Percentiles rank a stretch among this genome's conserved stretches.
Conservation (phyloP, 2,888 invertebrate genomes). For the Stomorhina lunata region DNA sequence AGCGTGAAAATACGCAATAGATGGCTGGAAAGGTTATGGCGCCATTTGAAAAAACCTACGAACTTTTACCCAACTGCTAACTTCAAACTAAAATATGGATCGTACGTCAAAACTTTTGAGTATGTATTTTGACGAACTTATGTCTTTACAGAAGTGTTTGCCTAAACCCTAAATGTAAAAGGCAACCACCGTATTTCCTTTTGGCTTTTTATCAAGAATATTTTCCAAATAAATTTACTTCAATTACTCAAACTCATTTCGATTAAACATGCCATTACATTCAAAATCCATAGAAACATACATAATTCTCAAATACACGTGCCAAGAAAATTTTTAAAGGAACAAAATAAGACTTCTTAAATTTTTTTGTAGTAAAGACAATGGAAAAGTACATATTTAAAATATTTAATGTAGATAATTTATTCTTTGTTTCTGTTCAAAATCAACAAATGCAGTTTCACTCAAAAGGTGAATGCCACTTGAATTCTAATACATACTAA, state of each 20-base stretch:
- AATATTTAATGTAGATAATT: constrained; percentile 34
- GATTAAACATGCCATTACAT: background rate
- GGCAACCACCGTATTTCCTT: too few relatives aligned
- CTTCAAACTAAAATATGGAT: too few relatives aligned
- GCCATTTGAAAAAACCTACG: too few relatives aligned
- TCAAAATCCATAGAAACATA: background rate
- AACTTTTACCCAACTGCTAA: too few relatives aligned
- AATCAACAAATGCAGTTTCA: constrained; percentile 24
- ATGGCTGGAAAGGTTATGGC: too few relatives aligned
- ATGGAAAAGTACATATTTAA: constrained; percentile 5
- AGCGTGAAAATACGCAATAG: too few relatives aligned
- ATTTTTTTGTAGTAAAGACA: background rate
- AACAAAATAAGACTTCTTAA: too few relatives aligned
- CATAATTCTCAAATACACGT: constrained; percentile 12
- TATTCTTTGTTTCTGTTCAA: constrained; percentile 26
- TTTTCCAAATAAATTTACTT: background rate
- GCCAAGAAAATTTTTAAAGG: background rate
- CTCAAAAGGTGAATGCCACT: constrained; percentile 58
- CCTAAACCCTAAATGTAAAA: too few relatives aligned
- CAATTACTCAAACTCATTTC: constrained; percentile 17
- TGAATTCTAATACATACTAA: constrained; percentile 8
- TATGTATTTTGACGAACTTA: too few relatives aligned
- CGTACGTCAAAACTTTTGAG: too few relatives aligned
- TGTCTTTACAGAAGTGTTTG: too few relatives aligned
- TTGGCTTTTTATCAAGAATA: background rate